These are phyloP conservation scores for Scleropages formosus DNA, from an alignment of 2,797 vertebrate genomes.

Conservation along the genomic window DNA sequence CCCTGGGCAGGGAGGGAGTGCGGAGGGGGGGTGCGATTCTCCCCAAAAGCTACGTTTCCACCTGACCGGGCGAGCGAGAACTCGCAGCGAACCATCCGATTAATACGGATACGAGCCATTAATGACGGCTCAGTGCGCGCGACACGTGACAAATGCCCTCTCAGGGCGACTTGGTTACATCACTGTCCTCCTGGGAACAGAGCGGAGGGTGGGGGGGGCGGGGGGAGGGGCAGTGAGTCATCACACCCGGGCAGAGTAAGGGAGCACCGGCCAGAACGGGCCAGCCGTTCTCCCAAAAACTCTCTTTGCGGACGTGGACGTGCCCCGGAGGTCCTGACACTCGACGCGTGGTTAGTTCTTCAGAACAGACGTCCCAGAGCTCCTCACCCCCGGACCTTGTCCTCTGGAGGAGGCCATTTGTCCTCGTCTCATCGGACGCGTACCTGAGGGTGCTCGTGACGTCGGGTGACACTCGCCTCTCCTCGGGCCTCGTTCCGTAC, in stretches of 20 bases:
- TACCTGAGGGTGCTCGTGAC: not conserved
- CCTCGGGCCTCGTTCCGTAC: not conserved
- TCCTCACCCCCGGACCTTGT: not conserved
- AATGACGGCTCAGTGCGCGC: not conserved
- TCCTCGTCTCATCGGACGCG: not conserved
- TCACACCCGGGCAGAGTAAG: not conserved
- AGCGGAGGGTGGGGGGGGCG: too few species aligned
- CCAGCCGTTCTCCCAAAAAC: not conserved
- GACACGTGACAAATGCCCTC: not conserved
- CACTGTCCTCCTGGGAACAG: too few species aligned
- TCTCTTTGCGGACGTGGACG: too few species aligned
- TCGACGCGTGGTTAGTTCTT: too few species aligned
- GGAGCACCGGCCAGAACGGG: not conserved
- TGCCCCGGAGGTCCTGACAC: too few species aligned
- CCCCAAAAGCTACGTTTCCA: not conserved
- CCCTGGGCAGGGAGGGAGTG: too few species aligned
- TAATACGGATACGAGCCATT: not conserved
- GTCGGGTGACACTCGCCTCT: not conserved
- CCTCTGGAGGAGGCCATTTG: not conserved
- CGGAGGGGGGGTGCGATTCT: not conserved
- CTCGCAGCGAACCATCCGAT: not conserved
- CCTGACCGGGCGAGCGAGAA: not conserved
- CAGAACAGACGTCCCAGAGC: not conserved
- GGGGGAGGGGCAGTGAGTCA: not conserved
- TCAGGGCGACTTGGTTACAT: not conserved